Evolutionary conservation across 2,797 vertebrate genomes (phyloP).

Genomic region (Poecilia velifera): DNA sequence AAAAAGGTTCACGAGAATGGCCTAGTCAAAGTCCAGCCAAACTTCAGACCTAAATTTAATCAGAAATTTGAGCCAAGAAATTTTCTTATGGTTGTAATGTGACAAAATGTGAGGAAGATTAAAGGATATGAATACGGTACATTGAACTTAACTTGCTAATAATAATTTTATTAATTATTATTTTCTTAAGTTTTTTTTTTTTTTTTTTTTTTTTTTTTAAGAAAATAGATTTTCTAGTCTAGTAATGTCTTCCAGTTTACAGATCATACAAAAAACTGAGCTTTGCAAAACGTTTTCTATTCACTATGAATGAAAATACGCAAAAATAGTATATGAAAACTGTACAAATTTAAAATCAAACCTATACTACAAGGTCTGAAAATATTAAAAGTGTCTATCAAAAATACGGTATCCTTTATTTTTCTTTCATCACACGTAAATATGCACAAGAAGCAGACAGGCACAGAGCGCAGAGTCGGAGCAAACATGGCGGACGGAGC

Average conservation of each 20-base stretch:
- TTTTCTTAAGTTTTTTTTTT: not conserved
- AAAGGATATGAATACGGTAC: not conserved
- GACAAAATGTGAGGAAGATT: not conserved
- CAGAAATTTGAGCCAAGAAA: not conserved
- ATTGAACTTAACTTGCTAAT: not conserved
- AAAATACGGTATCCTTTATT: not conserved
- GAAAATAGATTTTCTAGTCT: not conserved
- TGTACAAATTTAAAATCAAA: not conserved
- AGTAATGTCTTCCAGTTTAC: not conserved
- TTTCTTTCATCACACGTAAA: conserved; percentile 28
- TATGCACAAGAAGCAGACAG: conserved; percentile 17
- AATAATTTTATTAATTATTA: too few species aligned
- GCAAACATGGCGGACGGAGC: conserved; percentile 16
- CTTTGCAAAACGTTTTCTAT: not conserved
- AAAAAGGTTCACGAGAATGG: not conserved
- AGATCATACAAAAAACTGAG: not conserved
- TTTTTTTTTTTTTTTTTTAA: not conserved
- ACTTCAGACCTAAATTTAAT: not conserved
- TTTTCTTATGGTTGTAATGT: not conserved
- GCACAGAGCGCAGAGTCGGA: conserved; percentile 22
- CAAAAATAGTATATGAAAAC: not conserved
- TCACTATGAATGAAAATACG: not conserved
- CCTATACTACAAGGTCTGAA: not conserved
- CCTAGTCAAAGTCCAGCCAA: not conserved
- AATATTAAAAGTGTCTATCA: not conserved